Conservation (phyloP, 2,797 vertebrate genomes). For the Taeniopygia guttata region DNA sequence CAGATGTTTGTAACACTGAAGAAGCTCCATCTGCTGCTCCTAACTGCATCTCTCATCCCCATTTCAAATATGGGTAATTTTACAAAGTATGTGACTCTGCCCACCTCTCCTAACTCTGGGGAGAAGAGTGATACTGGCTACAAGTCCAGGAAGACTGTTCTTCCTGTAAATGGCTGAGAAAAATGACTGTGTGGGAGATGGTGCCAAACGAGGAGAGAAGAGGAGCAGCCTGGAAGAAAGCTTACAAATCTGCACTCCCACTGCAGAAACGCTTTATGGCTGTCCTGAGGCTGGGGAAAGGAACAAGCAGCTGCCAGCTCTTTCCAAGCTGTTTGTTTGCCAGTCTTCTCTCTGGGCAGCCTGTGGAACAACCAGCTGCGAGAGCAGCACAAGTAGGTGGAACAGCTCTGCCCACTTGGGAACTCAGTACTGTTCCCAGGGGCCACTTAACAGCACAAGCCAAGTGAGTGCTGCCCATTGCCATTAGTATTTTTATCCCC, state of each 20-base stretch:
- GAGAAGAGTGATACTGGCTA: not conserved
- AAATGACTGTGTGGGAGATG: not conserved
- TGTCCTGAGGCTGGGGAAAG: conserved; percentile 47
- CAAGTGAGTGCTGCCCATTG: not conserved
- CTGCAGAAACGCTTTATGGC: conserved; percentile 25
- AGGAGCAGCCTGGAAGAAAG: conserved; percentile 54
- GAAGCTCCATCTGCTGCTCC: not conserved
- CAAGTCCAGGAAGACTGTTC: conserved; percentile 24
- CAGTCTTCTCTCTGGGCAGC: conserved; percentile 9
- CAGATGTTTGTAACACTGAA: not conserved
- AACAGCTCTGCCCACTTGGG: not conserved
- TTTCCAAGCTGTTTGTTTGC: conserved; percentile 8
- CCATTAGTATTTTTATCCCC: not conserved
- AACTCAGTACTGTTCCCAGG: not conserved
- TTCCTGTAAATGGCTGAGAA: conserved; percentile 43
- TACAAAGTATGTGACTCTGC: not conserved
- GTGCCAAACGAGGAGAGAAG: conserved; percentile 17
- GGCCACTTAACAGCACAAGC: not conserved
- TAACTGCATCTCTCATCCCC: not conserved
- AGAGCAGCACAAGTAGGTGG: not conserved
- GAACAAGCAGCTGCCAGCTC: conserved; percentile 30
- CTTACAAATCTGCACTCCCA: conserved; percentile 39
- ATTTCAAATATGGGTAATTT: not conserved
- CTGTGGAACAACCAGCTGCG: not conserved
- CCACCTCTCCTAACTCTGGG: not conserved